Evolutionary conservation across 2,113 vertebrate species (phyloP).

Genomic region (Siphamia tubifer): DNA sequence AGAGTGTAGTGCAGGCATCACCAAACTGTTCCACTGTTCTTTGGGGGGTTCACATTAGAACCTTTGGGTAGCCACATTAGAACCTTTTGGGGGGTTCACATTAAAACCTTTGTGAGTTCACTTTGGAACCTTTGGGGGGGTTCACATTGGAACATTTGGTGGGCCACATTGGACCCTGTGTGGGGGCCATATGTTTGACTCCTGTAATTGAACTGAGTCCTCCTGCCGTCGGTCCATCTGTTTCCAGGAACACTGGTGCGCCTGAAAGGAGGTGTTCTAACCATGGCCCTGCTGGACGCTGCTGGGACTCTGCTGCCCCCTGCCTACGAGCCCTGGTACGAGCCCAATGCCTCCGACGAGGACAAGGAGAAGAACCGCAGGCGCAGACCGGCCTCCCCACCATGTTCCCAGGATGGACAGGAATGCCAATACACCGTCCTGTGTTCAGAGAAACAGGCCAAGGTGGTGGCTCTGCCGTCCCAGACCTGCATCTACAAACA

Average conservation of each 20-base stretch:
- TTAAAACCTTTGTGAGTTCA: too few species aligned
- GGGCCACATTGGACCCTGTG: too few species aligned
- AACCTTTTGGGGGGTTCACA: too few species aligned
- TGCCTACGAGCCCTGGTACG: slow-evolving; percentile 90
- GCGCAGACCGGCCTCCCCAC: slow-evolving; percentile 89
- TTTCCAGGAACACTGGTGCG: slow-evolving; percentile 86
- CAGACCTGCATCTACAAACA: slow-evolving; percentile 93
- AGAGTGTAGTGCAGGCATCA: too few species aligned
- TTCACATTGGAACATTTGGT: too few species aligned
- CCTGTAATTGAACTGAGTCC: too few species aligned
- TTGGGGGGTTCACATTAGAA: too few species aligned
- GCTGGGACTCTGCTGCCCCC: slow-evolving; percentile 87
- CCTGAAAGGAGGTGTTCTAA: slow-evolving; percentile 91
- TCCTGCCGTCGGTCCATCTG: neutral
- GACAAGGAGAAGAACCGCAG: slow-evolving; percentile 91
- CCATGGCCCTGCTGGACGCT: slow-evolving; percentile 91
- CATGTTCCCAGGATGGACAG: slow-evolving; percentile 91
- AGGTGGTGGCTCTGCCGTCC: slow-evolving; percentile 92
- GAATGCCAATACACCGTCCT: slow-evolving; percentile 92
- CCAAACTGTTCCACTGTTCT: too few species aligned
- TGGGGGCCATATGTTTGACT: too few species aligned
- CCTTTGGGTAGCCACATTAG: too few species aligned
- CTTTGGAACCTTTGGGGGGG: too few species aligned
- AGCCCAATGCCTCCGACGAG: slow-evolving; percentile 88
- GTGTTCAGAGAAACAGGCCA: slow-evolving; percentile 98